These are phyloP conservation scores for Casuarius casuarius DNA, from an alignment of 2,113 vertebrate species.

Conservation along the genomic window DNA sequence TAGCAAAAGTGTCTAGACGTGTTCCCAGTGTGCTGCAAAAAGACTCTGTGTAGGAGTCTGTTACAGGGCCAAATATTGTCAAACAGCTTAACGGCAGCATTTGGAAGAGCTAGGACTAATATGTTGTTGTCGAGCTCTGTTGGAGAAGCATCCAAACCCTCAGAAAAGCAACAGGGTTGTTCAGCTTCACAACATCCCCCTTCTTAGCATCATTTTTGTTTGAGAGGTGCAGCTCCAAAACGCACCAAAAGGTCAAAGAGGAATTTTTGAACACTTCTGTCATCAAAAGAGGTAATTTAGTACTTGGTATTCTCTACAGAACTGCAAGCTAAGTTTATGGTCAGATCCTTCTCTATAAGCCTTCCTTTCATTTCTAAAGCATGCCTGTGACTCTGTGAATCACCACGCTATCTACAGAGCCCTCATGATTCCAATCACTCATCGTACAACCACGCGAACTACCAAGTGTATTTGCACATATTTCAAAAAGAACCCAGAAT, in stretches of 20 bases:
- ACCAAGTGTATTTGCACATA: background rate
- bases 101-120: background rate
- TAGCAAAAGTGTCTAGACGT: background rate
- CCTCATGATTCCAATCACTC: background rate
- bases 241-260: background rate
- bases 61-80: background rate
- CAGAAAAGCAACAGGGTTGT: background rate
- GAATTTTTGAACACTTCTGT: background rate
- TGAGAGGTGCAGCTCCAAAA: background rate
- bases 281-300: background rate
- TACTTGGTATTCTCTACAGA: background rate
- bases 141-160: background rate
- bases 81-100: background rate
- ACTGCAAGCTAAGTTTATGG: background rate
- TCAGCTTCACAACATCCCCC: background rate
- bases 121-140: background rate
- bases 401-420: fast-evolving
- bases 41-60: background rate
- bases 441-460: background rate
- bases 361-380: background rate
- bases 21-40: background rate
- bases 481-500: background rate
- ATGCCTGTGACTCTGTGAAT: background rate
- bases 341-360: background rate
- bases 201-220: background rate